Percentiles rank a stretch among this genome's conserved stretches.
These are phyloP conservation scores for Tryphoninae sp. DNA, from an alignment of 2,888 invertebrate genomes.

Conservation along the genomic window DNA sequence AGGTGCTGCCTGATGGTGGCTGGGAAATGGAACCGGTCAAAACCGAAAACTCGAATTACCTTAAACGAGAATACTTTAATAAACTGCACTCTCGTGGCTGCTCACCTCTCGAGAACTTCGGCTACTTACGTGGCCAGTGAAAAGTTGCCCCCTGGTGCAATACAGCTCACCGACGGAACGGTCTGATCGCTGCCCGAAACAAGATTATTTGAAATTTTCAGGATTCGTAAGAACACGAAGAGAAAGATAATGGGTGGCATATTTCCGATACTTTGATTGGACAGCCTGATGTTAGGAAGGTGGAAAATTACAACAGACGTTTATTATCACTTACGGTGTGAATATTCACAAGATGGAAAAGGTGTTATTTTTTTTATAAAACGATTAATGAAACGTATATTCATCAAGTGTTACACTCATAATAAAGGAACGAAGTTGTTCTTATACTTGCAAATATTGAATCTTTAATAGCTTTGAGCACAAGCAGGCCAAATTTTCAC, in stretches of 20 bases:
- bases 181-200: not conserved
- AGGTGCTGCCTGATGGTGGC: not conserved
- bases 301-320: not conserved
- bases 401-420: too few relatives aligned
- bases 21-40: not conserved
- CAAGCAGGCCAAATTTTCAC: too few relatives aligned
- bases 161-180: not conserved
- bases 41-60: constrained; percentile 38
- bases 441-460: too few relatives aligned
- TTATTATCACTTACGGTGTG: too few relatives aligned
- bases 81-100: constrained; percentile 45
- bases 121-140: not conserved
- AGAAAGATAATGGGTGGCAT: not conserved
- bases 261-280: not conserved
- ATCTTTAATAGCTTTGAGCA: too few relatives aligned
- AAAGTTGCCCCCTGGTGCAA: not conserved
- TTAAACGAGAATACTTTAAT: constrained; percentile 40
- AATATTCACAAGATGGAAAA: too few relatives aligned
- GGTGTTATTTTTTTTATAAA: too few relatives aligned
- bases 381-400: too few relatives aligned
- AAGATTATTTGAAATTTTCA: constrained; percentile 21
- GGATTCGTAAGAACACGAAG: not conserved
- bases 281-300: not conserved
- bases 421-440: too few relatives aligned
- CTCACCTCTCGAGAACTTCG: constrained; percentile 20